A percentile compares a stretch with the other conserved stretches of the same genome.
These are phyloP conservation scores for Ephialtes manifestator DNA, from an alignment of 2,888 invertebrate species.

Conservation along the genomic window DNA sequence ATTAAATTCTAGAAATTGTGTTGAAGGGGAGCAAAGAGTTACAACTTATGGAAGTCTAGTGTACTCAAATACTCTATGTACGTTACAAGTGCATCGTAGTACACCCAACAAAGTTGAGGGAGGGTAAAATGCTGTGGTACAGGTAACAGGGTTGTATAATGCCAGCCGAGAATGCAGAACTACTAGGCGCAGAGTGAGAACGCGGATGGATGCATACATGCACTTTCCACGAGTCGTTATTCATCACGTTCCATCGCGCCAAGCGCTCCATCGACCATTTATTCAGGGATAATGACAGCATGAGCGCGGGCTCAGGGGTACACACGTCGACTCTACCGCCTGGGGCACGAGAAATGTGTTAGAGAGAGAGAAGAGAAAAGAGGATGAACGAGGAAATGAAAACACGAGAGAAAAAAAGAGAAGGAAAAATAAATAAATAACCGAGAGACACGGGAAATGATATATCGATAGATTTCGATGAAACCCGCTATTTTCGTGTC, in stretches of 20 bases:
- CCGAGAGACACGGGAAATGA: conserved; percentile 16
- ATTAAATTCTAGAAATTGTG: not conserved
- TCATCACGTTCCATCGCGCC: conserved; percentile 60
- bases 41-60: not conserved
- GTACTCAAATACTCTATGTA: not conserved
- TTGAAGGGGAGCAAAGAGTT: not conserved
- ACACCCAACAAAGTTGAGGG: conserved; percentile 24
- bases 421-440: conserved; percentile 26
- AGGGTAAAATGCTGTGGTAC: not conserved
- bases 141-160: conserved; percentile 12
- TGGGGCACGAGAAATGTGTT: conserved; percentile 3
- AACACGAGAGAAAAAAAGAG: conserved; percentile 38
- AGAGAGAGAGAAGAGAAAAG: conserved; percentile 20
- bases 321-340: conserved; percentile 25
- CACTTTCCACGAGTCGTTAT: conserved; percentile 61
- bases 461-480: conserved; percentile 46
- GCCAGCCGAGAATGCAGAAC: conserved; percentile 70
- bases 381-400: conserved; percentile 38
- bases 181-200: conserved; percentile 76
- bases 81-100: conserved; percentile 3
- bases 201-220: conserved; percentile 56
- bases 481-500: conserved; percentile 14
- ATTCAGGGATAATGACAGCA: conserved; percentile 61
- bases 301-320: conserved; percentile 4
- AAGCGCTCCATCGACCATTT: conserved; percentile 59